These are phyloP conservation scores for Prunella strophiata DNA, from an alignment of 2,797 vertebrate species.

Conservation along the genomic window DNA sequence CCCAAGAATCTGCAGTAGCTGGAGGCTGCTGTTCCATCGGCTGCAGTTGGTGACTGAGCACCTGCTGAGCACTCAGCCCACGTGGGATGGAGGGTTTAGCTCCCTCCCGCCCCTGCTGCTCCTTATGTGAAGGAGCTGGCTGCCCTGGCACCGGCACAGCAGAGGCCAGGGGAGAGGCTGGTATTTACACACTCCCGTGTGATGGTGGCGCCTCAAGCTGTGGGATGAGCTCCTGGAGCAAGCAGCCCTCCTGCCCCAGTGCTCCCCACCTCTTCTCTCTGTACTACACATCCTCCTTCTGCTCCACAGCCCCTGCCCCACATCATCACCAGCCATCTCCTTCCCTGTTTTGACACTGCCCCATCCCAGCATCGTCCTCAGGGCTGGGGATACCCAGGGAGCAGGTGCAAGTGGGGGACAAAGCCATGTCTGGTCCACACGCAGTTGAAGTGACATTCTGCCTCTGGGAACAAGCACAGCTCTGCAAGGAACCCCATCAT, in stretches of 20 bases:
- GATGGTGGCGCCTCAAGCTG: not conserved
- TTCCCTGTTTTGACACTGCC: not conserved
- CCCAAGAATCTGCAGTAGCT: not conserved
- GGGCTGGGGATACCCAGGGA: not conserved
- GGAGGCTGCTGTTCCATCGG: rapidly evolving
- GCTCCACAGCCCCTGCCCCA: not conserved
- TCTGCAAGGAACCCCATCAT: not conserved
- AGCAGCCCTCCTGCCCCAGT: not conserved
- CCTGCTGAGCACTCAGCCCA: not conserved
- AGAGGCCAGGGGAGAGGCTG: not conserved
- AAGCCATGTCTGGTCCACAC: rapidly evolving
- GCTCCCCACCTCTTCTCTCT: not conserved
- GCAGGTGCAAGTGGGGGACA: not conserved
- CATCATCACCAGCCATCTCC: not conserved
- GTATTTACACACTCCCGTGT: not conserved
- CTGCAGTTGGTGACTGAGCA: not conserved
- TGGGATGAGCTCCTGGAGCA: not conserved
- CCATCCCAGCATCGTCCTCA: not conserved
- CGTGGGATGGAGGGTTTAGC: rapidly evolving
- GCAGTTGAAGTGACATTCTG: not conserved
- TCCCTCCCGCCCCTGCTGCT: not conserved
- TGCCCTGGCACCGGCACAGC: rapidly evolving
- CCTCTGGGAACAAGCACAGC: not conserved
- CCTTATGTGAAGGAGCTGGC: not conserved
- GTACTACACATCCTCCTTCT: not conserved